Evolutionary conservation across 1,140 invertebrate genomes (phyloP).

Genomic region (Drosophila kanapiae): DNA sequence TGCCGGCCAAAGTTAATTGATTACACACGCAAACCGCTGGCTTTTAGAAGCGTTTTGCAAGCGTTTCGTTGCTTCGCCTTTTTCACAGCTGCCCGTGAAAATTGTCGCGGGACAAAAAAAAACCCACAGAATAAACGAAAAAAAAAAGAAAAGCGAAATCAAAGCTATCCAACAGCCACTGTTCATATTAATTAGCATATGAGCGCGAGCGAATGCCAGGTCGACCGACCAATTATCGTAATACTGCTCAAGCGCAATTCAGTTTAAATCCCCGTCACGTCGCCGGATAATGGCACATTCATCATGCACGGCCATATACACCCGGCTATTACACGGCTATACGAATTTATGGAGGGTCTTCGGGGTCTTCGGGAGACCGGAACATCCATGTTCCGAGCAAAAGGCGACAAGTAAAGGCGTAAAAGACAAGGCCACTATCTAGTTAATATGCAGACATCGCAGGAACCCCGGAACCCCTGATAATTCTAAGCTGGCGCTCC

Average conservation of each 20-base stretch:
- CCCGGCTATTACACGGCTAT: constrained; percentile 30
- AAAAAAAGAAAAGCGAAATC: constrained; percentile 10
- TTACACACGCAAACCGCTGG: constrained; percentile 39
- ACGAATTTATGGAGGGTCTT: constrained; percentile 30
- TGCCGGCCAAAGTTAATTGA: constrained; percentile 50
- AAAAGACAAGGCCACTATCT: constrained; percentile 33
- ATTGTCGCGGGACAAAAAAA: constrained; percentile 20
- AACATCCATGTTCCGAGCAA: constrained; percentile 47
- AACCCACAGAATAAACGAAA: background rate
- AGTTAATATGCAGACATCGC: constrained; percentile 60
- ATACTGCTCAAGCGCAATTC: constrained; percentile 57
- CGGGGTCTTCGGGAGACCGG: constrained; percentile 37
- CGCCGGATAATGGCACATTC: constrained; percentile 37
- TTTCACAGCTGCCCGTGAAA: constrained; percentile 51
- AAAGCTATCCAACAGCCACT: constrained; percentile 44
- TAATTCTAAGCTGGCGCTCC: constrained; percentile 16
- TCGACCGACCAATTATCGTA: constrained; percentile 62
- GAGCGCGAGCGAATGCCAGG: constrained; percentile 22
- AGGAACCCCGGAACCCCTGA: constrained; percentile 37
- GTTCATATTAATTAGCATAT: constrained; percentile 74
- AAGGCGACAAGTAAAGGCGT: constrained; percentile 34
- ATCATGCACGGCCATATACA: constrained; percentile 33
- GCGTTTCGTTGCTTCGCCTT: constrained; percentile 12
- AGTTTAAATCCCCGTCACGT: constrained; percentile 53
- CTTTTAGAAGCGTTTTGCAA: constrained; percentile 23